These are phyloP conservation scores for Ostrea denselamellosa DNA, from an alignment of 1,140 invertebrate species.

Conservation along the genomic window DNA sequence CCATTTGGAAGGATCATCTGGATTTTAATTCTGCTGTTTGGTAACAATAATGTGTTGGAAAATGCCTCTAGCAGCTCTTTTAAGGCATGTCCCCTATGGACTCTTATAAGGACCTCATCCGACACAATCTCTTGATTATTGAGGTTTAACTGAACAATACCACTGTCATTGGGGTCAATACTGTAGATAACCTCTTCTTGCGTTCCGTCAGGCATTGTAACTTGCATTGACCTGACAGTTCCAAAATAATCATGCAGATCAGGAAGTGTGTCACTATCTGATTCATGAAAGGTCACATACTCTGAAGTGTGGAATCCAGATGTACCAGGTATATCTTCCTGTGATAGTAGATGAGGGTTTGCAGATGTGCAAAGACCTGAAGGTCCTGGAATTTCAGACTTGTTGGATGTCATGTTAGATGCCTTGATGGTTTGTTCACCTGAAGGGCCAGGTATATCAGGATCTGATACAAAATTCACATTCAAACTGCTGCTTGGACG, in stretches of 20 bases:
- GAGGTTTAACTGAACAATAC: neutral
- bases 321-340: neutral
- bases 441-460: slow-evolving; percentile 31
- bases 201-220: neutral
- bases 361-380: slow-evolving; percentile 13
- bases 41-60: neutral
- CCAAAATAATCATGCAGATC: neutral
- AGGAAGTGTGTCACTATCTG: neutral
- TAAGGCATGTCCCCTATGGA: slow-evolving; percentile 9
- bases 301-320: slow-evolving; percentile 1
- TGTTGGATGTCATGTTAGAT: neutral
- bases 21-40: neutral
- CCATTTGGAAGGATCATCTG: neutral
- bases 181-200: slow-evolving; percentile 7
- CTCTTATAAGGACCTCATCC: neutral
- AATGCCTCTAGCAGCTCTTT: slow-evolving; percentile 1
- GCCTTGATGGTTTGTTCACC: neutral
- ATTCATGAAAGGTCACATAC: neutral
- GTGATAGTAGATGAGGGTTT: neutral
- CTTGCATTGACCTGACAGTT: neutral
- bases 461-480: neutral
- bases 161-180: neutral
- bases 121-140: neutral
- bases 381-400: slow-evolving; percentile 8
- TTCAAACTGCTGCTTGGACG: too few relatives aligned